Evolutionary conservation across 2,113 vertebrate species (phyloP), one percentile per base, ranked within the genome.

Genomic region (Chroicocephalus ridibundus): DNA sequence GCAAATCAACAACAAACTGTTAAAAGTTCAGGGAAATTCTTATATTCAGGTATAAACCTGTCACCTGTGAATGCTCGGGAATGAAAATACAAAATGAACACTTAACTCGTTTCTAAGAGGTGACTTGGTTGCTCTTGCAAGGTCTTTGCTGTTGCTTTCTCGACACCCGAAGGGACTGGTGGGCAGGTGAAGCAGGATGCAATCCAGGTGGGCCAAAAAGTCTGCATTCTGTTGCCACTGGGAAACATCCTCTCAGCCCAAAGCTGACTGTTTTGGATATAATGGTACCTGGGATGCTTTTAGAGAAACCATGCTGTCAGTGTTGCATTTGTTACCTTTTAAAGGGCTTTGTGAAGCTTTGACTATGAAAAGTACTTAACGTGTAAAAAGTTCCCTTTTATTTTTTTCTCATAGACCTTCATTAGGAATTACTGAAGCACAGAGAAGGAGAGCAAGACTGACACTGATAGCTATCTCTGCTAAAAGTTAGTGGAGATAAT

Each of bases 401-500:
- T 44, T 57, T 94, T 46, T 87, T 57, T 78, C 36, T 76, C 3
- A 11, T 70, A 44, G 68, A 86, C 61, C 11, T 80, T 96, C 61
- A 91, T 95, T 92, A 95, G 51, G 65, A 92, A 60, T 93, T 80
- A 91, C 57, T 92, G 89, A 94, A 96, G 69, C 75, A 84, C 42
- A 75, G 66, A 70, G 15, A 68, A 85, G 7, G 19, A 92, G 52
- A 91, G 12, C 65, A 65, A 72, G 24, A 62, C 40, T 91, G 76
- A 86, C 89, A 82, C 40, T 90, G 77, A 87, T 68, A 91, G 15
- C 38, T 78, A 46, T 26, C 47, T 89, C 82, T 95, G 82, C 47
- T 89, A 76, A 95, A 97, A 92, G 62, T 93, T 95, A 88, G 34
- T 38, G 13, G 42, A 93, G 68, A 96, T 93, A 97, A 97, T 96